A percentile compares a stretch with the other conserved stretches of the same genome.
Evolutionary conservation across 1,140 invertebrate species (phyloP).

Genomic region (Phenacoccus solenopsis): DNA sequence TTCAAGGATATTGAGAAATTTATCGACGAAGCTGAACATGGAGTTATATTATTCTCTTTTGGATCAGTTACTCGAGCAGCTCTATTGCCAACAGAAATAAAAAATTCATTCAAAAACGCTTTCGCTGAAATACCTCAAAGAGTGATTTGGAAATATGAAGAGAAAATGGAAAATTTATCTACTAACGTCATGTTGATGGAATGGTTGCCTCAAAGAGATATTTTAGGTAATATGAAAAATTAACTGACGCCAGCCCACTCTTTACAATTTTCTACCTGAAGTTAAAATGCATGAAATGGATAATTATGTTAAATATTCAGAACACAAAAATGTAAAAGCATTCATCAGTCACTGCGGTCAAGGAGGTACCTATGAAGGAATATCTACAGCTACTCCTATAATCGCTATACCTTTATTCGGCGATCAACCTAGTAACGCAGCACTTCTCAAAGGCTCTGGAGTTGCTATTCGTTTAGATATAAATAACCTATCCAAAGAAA

Average conservation of each 20-base stretch:
- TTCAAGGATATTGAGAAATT: constrained; percentile 36
- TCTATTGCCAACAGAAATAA: constrained; percentile 39
- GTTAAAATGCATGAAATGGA: too few relatives aligned
- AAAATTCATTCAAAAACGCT: constrained; percentile 43
- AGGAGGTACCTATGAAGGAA: constrained; percentile 42
- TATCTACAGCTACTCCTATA: constrained; percentile 43
- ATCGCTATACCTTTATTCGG: constrained; percentile 45
- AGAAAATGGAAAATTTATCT: constrained; percentile 34
- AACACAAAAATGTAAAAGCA: constrained; percentile 38
- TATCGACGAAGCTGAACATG: constrained; percentile 41
- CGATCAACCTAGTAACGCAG: constrained; percentile 36
- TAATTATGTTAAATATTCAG: too few relatives aligned
- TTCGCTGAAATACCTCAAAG: constrained; percentile 43
- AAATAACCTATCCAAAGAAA: neutral
- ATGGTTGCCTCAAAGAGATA: constrained; percentile 47
- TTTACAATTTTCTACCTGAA: too few relatives aligned
- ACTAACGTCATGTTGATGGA: constrained; percentile 43
- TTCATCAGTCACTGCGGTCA: constrained; percentile 53
- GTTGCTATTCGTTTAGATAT: neutral
- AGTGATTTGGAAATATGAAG: constrained; percentile 48
- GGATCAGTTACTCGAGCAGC: constrained; percentile 37
- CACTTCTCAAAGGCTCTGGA: neutral
- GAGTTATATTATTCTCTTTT: constrained; percentile 52
- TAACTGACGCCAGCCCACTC: too few relatives aligned
- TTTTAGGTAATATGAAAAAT: constrained; percentile 41